These are phyloP conservation scores for Puntigrus tetrazona DNA, from an alignment of 2,113 vertebrate genomes.

Conservation along the genomic window DNA sequence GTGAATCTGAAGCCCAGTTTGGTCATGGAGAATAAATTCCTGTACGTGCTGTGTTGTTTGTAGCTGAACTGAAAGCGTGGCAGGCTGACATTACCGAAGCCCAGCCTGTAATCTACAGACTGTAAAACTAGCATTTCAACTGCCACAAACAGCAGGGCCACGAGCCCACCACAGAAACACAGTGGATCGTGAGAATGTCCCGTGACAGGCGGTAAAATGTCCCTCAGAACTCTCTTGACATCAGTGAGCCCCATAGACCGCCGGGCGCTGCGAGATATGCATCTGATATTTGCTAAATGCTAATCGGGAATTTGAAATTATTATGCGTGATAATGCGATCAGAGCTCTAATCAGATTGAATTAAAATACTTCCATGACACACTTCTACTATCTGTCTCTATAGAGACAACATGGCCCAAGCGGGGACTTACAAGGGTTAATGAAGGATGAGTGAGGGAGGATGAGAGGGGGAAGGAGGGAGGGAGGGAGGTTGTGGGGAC, in stretches of 20 bases:
- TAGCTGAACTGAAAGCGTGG: slow-evolving; percentile 71
- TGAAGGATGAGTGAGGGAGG: slow-evolving; percentile 42
- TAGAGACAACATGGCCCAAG: slow-evolving; percentile 43
- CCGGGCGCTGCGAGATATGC: slow-evolving; percentile 63
- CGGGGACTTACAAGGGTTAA: slow-evolving; percentile 31
- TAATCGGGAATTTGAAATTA: slow-evolving; percentile 80
- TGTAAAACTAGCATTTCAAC: slow-evolving; percentile 78
- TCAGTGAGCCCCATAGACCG: slow-evolving; percentile 52
- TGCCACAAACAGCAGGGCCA: slow-evolving; percentile 75
- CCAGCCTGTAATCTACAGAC: slow-evolving; percentile 77
- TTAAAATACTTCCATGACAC: slow-evolving; percentile 76
- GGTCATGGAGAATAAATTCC: slow-evolving; percentile 61
- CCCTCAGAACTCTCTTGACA: slow-evolving; percentile 43
- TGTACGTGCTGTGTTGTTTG: slow-evolving; percentile 70
- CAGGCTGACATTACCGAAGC: slow-evolving; percentile 74
- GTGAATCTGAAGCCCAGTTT: slow-evolving; percentile 63
- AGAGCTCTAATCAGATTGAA: slow-evolving; percentile 83
- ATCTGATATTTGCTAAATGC: slow-evolving; percentile 66
- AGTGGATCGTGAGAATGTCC: slow-evolving; percentile 26
- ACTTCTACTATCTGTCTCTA: slow-evolving; percentile 62
- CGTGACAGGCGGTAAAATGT: slow-evolving; percentile 44
- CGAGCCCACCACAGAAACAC: slow-evolving; percentile 35
- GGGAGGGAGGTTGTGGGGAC: slow-evolving; percentile 27
- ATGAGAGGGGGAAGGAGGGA: slow-evolving; percentile 12
- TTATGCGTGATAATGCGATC: slow-evolving; percentile 82